Conservation (phyloP, 2,888 invertebrate species). For the Ectemnius cavifrons region DNA sequence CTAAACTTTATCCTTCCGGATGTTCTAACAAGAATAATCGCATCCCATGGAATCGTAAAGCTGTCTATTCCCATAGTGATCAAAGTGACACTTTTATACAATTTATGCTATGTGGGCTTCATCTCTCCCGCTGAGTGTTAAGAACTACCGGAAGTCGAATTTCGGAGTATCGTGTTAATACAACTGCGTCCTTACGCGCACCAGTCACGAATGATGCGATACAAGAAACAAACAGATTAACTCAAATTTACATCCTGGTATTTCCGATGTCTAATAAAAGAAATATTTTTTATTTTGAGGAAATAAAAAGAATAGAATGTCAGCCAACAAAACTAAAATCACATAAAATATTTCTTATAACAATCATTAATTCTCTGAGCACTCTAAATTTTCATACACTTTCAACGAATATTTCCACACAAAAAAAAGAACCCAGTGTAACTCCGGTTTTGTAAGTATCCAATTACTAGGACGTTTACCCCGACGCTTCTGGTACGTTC, state of each 20-base stretch:
- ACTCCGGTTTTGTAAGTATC: neutral
- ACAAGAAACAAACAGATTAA: too few species aligned
- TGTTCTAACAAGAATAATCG: constrained; percentile 43
- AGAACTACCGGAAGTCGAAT: constrained; percentile 21
- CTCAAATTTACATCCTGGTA: too few species aligned
- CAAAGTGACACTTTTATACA: constrained; percentile 40
- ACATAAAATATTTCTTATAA: neutral
- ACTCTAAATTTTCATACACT: neutral
- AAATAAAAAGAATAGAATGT: neutral
- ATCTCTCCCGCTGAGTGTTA: too few species aligned
- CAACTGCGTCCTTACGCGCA: neutral
- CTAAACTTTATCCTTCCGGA: constrained; percentile 9
- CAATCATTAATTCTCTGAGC: neutral
- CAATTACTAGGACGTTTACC: neutral
- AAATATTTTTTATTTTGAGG: too few species aligned
- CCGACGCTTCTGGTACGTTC: neutral
- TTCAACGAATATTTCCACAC: neutral
- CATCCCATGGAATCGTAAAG: constrained; percentile 46
- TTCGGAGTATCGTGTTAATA: constrained; percentile 32
- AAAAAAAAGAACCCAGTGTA: too few species aligned
- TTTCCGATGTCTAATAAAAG: too few species aligned
- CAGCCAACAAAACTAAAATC: neutral
- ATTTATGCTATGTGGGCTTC: constrained; percentile 16
- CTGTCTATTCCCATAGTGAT: constrained; percentile 45
- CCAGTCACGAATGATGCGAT: too few species aligned